Conservation (phyloP, 2,797 vertebrate species). For the Eutrigla gurnardus region DNA sequence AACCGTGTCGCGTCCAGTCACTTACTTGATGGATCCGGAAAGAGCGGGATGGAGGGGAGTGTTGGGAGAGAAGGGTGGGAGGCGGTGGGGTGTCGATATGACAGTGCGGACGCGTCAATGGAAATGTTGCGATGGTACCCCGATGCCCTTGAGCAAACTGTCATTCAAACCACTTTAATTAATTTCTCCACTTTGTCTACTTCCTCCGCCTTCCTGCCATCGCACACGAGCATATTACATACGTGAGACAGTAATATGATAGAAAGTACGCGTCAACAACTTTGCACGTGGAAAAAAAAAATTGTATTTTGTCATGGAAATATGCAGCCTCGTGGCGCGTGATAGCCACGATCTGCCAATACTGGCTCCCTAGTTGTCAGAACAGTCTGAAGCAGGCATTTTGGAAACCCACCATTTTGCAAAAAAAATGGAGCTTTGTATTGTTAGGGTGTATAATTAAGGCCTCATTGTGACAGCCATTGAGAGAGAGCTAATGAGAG, state of each 20-base stretch:
- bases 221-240: slow-evolving; percentile 54
- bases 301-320: slow-evolving; percentile 48
- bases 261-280: slow-evolving; percentile 59
- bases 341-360: slow-evolving; percentile 57
- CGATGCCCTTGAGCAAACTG: slow-evolving; percentile 83
- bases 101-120: slow-evolving; percentile 57
- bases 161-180: slow-evolving; percentile 86
- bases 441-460: slow-evolving; percentile 83
- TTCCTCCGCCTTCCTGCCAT: slow-evolving; percentile 44
- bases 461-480: slow-evolving; percentile 78
- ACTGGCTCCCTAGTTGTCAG: slow-evolving; percentile 56
- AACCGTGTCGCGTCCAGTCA: slow-evolving; percentile 80
- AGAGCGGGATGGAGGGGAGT: slow-evolving; percentile 50
- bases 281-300: slow-evolving; percentile 44
- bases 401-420: slow-evolving; percentile 73
- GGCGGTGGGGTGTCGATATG: slow-evolving; percentile 57
- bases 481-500: slow-evolving; percentile 80
- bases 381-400: slow-evolving; percentile 60
- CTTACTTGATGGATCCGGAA: slow-evolving; percentile 75
- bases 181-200: slow-evolving; percentile 73
- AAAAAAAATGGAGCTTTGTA: slow-evolving; percentile 75
- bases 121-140: slow-evolving; percentile 55
- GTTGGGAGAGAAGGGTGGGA: slow-evolving; percentile 42
- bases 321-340: slow-evolving; percentile 36
- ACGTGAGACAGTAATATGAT: slow-evolving; percentile 50